These are phyloP conservation scores for Lapara coniferarum DNA, from an alignment of 2,888 invertebrate species.

Conservation along the genomic window DNA sequence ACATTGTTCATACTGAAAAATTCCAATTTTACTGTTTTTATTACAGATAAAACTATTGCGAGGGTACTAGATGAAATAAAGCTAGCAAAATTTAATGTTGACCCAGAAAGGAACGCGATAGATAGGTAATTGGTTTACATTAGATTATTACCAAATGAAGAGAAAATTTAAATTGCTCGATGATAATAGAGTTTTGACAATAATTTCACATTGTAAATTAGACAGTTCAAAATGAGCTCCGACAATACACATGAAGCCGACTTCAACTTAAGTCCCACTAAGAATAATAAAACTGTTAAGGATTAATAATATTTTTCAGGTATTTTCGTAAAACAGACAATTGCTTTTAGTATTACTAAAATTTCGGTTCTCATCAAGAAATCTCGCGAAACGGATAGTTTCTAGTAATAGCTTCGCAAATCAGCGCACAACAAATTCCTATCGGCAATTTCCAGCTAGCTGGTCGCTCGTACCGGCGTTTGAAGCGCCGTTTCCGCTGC, in stretches of 20 bases:
- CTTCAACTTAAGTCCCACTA: too few species aligned
- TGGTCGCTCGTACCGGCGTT: conserved; percentile 1
- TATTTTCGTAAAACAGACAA: too few species aligned
- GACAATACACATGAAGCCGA: too few species aligned
- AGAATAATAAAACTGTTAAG: too few species aligned
- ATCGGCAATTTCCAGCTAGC: neutral
- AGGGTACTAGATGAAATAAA: too few species aligned
- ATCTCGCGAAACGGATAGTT: too few species aligned
- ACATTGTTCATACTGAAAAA: too few species aligned
- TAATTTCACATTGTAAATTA: neutral
- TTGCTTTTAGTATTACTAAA: too few species aligned
- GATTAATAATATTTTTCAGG: too few species aligned
- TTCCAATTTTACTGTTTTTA: too few species aligned
- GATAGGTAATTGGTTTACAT: neutral
- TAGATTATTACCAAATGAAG: neutral
- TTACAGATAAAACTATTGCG: too few species aligned
- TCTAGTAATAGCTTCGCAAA: neutral
- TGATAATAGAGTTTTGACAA: neutral
- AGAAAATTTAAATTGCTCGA: neutral
- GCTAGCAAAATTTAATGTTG: neutral
- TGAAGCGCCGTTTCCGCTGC: conserved; percentile 18
- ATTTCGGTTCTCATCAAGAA: too few species aligned
- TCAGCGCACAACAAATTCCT: neutral
- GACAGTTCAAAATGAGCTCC: neutral
- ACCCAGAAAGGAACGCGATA: neutral